A percentile compares a stretch with the other conserved stretches of the same genome.
Conservation (phyloP, 2,797 vertebrate genomes). For the Mus minutoides region DNA sequence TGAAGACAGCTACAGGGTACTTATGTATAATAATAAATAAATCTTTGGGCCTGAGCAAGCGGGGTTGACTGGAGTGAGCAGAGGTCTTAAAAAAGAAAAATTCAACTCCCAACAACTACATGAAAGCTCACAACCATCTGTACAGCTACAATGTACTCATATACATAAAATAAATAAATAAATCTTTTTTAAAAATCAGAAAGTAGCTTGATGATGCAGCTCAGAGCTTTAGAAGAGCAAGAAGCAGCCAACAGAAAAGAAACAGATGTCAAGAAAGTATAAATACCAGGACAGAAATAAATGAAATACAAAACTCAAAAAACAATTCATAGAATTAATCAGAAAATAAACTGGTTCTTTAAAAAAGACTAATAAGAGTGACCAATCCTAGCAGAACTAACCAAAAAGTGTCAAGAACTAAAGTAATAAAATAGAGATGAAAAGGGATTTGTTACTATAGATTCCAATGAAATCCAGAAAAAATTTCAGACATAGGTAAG, state of each 20-base stretch:
- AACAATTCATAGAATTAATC: background rate
- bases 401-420: background rate
- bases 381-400: background rate
- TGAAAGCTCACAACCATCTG: no score
- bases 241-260: background rate
- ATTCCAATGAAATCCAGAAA: background rate
- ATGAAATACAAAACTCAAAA: background rate
- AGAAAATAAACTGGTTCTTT: background rate
- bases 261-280: background rate
- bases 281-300: background rate
- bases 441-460: background rate
- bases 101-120: no score
- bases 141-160: no score
- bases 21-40: no score
- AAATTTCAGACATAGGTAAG: background rate
- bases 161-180: no score
- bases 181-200: background rate
- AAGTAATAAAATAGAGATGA: background rate
- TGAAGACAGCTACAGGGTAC: no score
- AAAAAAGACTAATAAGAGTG: background rate
- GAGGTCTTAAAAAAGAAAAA: no score
- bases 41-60: no score
- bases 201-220: background rate
- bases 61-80: no score
- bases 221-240: background rate